These are phyloP conservation scores for Taxidea taxus DNA, from an alignment of 2,113 vertebrate genomes.

Conservation along the genomic window DNA sequence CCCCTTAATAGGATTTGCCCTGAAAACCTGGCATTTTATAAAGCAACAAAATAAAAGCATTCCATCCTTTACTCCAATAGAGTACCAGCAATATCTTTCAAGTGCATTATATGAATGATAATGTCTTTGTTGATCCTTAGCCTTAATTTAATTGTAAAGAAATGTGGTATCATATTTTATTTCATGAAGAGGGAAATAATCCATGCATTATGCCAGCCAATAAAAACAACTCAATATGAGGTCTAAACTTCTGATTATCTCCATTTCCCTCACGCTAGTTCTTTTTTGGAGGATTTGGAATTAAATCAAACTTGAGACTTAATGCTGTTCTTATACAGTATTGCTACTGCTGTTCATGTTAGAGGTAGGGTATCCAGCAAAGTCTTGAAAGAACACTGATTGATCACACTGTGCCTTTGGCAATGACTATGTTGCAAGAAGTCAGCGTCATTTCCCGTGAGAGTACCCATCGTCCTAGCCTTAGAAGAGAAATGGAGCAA, in stretches of 20 bases:
- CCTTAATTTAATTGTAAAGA: conserved; percentile 74
- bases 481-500: not conserved
- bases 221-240: conserved; percentile 65
- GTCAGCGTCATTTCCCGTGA: conserved; percentile 63
- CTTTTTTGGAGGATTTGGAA: conserved; percentile 41
- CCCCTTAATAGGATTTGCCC: conserved; percentile 60
- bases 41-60: conserved; percentile 25
- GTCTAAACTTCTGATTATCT: conserved; percentile 44
- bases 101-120: not conserved
- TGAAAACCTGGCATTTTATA: conserved; percentile 44
- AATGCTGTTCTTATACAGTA: not conserved
- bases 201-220: conserved; percentile 56
- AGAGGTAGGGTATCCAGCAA: not conserved
- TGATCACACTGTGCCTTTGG: not conserved
- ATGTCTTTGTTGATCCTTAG: conserved; percentile 25
- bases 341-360: not conserved
- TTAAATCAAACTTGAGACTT: conserved; percentile 29
- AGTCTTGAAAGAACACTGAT: not conserved
- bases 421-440: conserved; percentile 8
- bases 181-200: conserved; percentile 54
- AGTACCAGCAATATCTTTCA: conserved; percentile 30
- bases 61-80: not conserved
- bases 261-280: not conserved
- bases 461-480: not conserved
- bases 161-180: conserved; percentile 64